These are phyloP conservation scores for Andrena fulva DNA, from an alignment of 2,888 invertebrate species.

Conservation along the genomic window DNA sequence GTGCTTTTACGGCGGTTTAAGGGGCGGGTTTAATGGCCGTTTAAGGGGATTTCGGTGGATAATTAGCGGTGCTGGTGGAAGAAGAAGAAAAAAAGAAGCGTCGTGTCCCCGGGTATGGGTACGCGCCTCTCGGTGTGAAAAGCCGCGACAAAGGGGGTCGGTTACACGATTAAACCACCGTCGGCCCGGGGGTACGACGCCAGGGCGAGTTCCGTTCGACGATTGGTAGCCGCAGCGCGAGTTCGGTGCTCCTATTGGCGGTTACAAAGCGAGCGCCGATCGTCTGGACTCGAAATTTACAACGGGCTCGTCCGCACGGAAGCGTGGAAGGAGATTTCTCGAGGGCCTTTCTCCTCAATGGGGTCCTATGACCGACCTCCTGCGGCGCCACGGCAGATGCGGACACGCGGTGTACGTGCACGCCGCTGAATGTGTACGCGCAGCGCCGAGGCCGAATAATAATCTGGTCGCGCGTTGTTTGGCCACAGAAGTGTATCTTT, in stretches of 20 bases:
- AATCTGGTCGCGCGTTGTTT: conserved; percentile 79
- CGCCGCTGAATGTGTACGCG: conserved; percentile 46
- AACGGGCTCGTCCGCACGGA: conserved; percentile 71
- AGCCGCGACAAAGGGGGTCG: conserved; percentile 77
- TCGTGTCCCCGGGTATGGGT: conserved; percentile 39
- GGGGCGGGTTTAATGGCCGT: conserved; percentile 81
- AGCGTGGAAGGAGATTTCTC: conserved; percentile 70
- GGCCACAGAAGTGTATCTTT: conserved; percentile 83
- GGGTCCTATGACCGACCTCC: conserved; percentile 69
- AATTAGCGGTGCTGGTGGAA: conserved; percentile 76
- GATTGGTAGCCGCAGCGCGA: conserved; percentile 58
- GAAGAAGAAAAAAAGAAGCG: conserved; percentile 58
- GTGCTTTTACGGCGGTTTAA: conserved; percentile 73
- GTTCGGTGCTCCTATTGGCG: conserved; percentile 57
- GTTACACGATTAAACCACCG: conserved; percentile 76
- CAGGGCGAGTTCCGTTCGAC: conserved; percentile 36
- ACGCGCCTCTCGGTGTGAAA: conserved; percentile 67
- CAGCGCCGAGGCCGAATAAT: conserved; percentile 59
- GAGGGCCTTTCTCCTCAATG: conserved; percentile 59
- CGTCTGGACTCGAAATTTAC: conserved; percentile 55
- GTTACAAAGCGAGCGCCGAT: conserved; percentile 43
- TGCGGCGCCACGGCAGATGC: conserved; percentile 80
- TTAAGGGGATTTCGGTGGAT: conserved; percentile 82
- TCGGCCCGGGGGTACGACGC: conserved; percentile 33
- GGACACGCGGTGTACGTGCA: conserved; percentile 75